phyloP scores from a whole-genome alignment of 2,113 vertebrate genomes.

The Tautogolabrus adspersus region DNA sequence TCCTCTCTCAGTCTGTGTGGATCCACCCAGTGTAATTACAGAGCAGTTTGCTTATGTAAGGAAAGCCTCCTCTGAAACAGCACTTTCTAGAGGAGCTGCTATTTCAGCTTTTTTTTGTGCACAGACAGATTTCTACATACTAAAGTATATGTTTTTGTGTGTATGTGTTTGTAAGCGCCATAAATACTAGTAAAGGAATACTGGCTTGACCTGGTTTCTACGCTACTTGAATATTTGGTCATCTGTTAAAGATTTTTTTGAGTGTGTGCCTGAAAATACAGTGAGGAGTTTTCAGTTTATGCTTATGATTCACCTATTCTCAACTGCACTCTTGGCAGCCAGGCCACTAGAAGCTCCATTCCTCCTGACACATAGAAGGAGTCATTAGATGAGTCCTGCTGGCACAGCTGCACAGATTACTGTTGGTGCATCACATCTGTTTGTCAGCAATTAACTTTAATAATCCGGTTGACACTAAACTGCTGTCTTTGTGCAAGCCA shows the following conservation, averaged over 20 bases:
- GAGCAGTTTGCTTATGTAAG: constrained; percentile 80
- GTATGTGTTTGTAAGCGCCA: not conserved
- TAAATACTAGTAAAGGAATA: constrained; percentile 8
- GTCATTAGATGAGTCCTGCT: not conserved
- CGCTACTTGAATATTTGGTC: not conserved
- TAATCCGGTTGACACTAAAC: not conserved
- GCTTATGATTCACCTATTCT: constrained; percentile 26
- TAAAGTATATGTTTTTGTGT: constrained; percentile 5
- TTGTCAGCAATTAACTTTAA: not conserved
- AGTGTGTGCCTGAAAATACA: not conserved
- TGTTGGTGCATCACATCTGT: not conserved
- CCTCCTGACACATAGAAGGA: constrained; percentile 1
- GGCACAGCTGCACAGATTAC: no score
- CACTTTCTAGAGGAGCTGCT: constrained; percentile 76
- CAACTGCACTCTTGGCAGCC: constrained; percentile 2
- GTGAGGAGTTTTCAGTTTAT: constrained; percentile 1
- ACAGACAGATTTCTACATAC: constrained; percentile 51
- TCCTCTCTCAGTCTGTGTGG: constrained; percentile 53
- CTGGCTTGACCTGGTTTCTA: constrained; percentile 22
- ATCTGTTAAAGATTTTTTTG: constrained; percentile 12
- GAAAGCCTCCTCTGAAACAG: constrained; percentile 78
- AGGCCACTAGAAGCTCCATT: not conserved
- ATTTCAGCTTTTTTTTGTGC: constrained; percentile 71
- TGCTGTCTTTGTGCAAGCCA: not conserved
- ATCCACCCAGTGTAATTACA: constrained; percentile 84